Evolutionary conservation across 2,888 invertebrate species (phyloP), one percentile per base, ranked within the genome.

Genomic region (Seira musarum): DNA sequence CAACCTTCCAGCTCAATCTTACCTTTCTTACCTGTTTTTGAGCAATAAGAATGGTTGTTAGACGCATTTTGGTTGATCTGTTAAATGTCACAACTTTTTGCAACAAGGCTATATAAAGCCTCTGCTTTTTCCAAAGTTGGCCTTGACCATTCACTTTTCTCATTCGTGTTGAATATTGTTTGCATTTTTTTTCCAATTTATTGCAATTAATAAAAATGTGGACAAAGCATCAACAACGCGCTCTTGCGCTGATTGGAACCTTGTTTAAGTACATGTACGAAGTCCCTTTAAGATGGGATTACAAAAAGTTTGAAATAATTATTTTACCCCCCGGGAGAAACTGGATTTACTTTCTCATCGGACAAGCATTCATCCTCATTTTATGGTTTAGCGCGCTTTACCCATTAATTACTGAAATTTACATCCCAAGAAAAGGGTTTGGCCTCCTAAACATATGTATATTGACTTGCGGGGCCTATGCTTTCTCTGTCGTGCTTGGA

Each of bases 371-470:
- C 40, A 57, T 69, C 10, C 30, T 69, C 17, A 57, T 49, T 1
- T 19, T 69, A 24, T 69, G 69, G 60, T 30, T 69, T 30, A 69
- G 30, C 19, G 53, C 57, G 1, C 30, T 69, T 17, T 69, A 69
- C 60, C 25, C 25, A 8, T 35, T 69, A 22, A 22, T 17, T 30
- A 69, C 60, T 2, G 19, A 69, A 60, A 15, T 60, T 17, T 69
- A 57, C 19, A 1, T 19, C 13, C 69, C 25, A 5, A 25, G 69
- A 8, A 30, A 69, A 25, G 17, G 17, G 15, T 69, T 69, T 17
- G 35, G 57, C 10, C 8, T 57, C 30, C 24, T 68, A n/a, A 17
- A 68, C 17, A 53, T 68, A 15, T 68, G 68, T 53, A 25, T 68
- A 0, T 24, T 49, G 1, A 68, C 68, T 17, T 53, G 49, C 10